Evolutionary conservation across 2,113 vertebrate genomes (phyloP).

Genomic region (Fulmarus glacialis): DNA sequence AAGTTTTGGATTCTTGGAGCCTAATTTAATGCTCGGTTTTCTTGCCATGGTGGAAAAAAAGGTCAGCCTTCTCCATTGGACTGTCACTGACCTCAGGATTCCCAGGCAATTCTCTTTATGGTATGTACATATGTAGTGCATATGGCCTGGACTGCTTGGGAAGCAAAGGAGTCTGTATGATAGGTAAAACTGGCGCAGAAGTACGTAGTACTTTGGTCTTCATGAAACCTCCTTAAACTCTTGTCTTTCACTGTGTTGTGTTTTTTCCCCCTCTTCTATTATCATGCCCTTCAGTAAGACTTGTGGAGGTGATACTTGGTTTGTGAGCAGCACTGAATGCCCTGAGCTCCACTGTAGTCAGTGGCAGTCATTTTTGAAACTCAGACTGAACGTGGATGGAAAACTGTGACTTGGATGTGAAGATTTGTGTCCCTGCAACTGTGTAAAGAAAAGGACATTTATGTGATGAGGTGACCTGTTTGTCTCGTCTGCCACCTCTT

Average conservation of each 20-base stretch:
- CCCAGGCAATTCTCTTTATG: background rate
- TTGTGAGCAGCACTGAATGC: background rate
- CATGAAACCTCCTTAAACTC: background rate
- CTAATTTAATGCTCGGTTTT: background rate
- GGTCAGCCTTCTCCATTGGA: background rate
- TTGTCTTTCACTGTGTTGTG: background rate
- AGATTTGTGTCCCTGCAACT: background rate
- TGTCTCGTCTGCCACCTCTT: background rate
- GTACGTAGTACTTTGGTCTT: background rate
- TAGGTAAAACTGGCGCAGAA: background rate
- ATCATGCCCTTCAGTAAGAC: background rate
- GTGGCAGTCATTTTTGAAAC: background rate
- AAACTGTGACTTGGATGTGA: background rate
- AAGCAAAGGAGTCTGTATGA: background rate
- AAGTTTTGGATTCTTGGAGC: background rate
- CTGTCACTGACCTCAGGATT: background rate
- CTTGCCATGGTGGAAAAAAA: background rate
- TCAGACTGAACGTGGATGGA: background rate
- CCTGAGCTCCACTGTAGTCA: background rate
- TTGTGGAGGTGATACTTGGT: background rate
- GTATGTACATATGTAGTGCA: rapidly evolving
- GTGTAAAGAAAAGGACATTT: background rate
- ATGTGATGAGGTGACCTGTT: background rate
- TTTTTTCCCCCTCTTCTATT: background rate
- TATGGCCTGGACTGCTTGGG: background rate